Evolutionary conservation across 2,888 invertebrate genomes (phyloP), one percentile per base, ranked within the genome.

Genomic region (Cephus runcator): DNA sequence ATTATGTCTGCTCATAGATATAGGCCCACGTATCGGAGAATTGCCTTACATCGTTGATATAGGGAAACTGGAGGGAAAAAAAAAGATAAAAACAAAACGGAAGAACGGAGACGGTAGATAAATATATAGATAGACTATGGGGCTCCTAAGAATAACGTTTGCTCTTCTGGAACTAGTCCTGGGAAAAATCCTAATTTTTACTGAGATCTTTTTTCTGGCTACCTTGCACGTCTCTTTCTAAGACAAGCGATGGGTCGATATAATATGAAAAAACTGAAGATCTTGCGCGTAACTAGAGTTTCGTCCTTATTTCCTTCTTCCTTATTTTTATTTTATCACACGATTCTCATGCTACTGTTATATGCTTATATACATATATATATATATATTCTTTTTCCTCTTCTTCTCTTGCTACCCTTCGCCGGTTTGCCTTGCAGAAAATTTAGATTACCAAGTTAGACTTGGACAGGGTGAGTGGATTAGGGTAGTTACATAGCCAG

Each of bases 401-500:
- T 6, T 33, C 33, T 69, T 68, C 31, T 76, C 69, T 73, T 75
- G 33, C 69, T 76, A 74, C 75, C 35, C 33, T 69, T 71, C 35
- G 56, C 35, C 68, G 4, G 73, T 75, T 77, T 75, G 79, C 78
- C 35, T 69, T 68, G 77, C 69, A 77, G 74, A 80, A 82, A 83
- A 82, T 83, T 83, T 76, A 78, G 80, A 82, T 84, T 81, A 81
- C 80, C 56, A 81, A 82, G 83, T 84, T 83, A 80, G 71, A 69
- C 77, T 77, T 76, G 74, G 73, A 35, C 73, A 73, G 77, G 79
- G 80, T 30, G 31, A 73, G 78, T 56, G 40, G 40, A 56, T 56
- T 56, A 36, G 34, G 34, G 12, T 73, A 77, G 78, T 33, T 76
- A 77, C 76, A 77, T 69, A 34, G 69, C 74, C 78, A 34, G 36